These are phyloP conservation scores for Epinotia brunnichana DNA, from an alignment of 2,888 invertebrate species.

Conservation along the genomic window DNA sequence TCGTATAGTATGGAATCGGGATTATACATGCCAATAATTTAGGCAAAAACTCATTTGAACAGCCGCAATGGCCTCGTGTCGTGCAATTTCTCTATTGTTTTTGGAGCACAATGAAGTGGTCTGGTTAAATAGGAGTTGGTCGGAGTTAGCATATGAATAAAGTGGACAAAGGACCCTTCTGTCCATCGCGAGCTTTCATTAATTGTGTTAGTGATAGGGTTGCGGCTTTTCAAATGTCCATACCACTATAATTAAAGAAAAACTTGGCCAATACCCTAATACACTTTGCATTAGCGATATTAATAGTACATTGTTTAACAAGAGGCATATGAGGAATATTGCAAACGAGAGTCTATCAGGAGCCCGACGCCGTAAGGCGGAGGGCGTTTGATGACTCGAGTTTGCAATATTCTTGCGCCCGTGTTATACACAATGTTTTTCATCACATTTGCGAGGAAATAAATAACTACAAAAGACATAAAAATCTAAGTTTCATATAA, in stretches of 20 bases:
- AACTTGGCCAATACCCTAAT: neutral
- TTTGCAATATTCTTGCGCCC: too few relatives aligned
- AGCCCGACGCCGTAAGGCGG: too few relatives aligned
- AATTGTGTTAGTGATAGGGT: constrained; percentile 59
- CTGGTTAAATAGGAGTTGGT: constrained; percentile 65
- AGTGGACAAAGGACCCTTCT: constrained; percentile 74
- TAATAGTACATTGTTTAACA: too few relatives aligned
- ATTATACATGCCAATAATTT: neutral
- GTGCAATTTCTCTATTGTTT: constrained; percentile 68
- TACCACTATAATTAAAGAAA: constrained; percentile 25
- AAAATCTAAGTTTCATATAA: too few relatives aligned
- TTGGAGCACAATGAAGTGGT: constrained; percentile 70
- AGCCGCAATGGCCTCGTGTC: constrained; percentile 49
- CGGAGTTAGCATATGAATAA: constrained; percentile 80
- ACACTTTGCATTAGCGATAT: neutral
- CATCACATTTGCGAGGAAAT: too few relatives aligned
- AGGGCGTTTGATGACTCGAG: too few relatives aligned
- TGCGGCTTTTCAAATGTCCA: constrained; percentile 36
- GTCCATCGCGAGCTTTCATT: constrained; percentile 73
- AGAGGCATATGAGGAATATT: too few relatives aligned
- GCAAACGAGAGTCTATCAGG: too few relatives aligned
- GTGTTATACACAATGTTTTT: too few relatives aligned
- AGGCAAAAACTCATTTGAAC: constrained; percentile 33
- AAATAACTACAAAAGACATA: too few relatives aligned
- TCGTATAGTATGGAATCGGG: too few relatives aligned